Evolutionary conservation across 2,797 vertebrate species (phyloP), one percentile per base, ranked within the genome.

Genomic region (Antennarius maculatus): DNA sequence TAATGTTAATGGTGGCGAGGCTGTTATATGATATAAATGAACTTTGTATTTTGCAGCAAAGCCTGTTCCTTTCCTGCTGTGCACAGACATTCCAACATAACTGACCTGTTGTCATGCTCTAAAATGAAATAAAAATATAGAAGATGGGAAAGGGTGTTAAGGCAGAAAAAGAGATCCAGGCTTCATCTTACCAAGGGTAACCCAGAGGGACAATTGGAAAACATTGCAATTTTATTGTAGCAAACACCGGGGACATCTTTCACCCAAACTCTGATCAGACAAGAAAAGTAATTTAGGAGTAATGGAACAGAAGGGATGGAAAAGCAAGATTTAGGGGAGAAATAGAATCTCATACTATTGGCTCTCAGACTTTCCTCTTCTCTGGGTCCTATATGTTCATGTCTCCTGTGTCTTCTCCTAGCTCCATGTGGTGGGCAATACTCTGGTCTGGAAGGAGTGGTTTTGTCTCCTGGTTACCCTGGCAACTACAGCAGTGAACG

Each of bases 381-480:
- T 50, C 45, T 72, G 69, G 54, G 65, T 46, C 64, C 45, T 49
- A 15, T 84, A 54, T 76, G 62, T 69, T 68, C 45, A 57, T 66
- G 62, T 76, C 60, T 80, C 61, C 31, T 55, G 2, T 66, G 34
- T 88, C 75, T 88, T 13, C 52, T 85, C 66, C 87, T 23, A 99
- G 98, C 98, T 17, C 97, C 94, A 2, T 99, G 98, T 46, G 98
- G 98, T 5, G 98, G 98, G 66, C 97, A 98, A 86, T 97, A 98
- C 82, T 93, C 95, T 0, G 96, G 96, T 58, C 92, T 95, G 0
- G 96, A 98, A 0, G 97, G 98, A 16, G 96, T 99, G 0, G 95
- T 99, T 62, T 90, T 99, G 55, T 99, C 98, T 57, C 98, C 98
- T 0, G 95, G 94, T 85, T 99, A 95, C 61, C 98, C 98, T 54